A percentile compares a stretch with the other conserved stretches of the same genome.
Conservation (phyloP, 2,113 vertebrate genomes). For the Crypturellus undulatus region DNA sequence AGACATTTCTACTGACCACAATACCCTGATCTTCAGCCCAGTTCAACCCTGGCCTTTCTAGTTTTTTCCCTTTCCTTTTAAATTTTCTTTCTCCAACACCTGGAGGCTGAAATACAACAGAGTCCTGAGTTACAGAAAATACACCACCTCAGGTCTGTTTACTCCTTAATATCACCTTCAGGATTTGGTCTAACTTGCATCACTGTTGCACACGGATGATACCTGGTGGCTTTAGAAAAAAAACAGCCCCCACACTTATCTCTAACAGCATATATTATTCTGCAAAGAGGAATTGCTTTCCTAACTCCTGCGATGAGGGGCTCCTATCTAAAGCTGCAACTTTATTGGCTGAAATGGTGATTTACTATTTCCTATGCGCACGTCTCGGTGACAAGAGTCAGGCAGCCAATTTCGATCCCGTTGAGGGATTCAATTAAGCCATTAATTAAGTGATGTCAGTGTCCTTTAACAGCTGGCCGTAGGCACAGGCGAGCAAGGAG, state of each 20-base stretch:
- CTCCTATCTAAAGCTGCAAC: not conserved
- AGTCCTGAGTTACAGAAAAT: not conserved
- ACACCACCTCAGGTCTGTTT: not conserved
- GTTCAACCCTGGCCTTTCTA: not conserved
- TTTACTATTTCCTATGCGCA: slow-evolving; percentile 37
- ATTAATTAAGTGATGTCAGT: slow-evolving; percentile 53
- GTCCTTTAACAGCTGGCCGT: slow-evolving; percentile 52
- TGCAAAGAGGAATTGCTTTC: not conserved
- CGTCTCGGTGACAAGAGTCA: slow-evolving; percentile 6
- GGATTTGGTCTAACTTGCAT: not conserved
- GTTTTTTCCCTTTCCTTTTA: not conserved
- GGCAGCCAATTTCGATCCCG: slow-evolving; percentile 33
- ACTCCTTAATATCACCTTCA: not conserved
- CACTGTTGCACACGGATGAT: not conserved
- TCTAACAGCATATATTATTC: not conserved
- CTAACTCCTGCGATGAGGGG: not conserved
- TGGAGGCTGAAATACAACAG: not conserved
- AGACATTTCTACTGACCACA: not conserved
- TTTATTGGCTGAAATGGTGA: slow-evolving; percentile 39
- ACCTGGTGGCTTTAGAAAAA: not conserved
- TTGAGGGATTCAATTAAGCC: slow-evolving; percentile 56
- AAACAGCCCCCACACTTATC: not conserved
- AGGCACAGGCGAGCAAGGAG: not conserved
- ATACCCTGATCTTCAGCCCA: not conserved
- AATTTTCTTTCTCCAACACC: not conserved